A percentile compares a stretch with the other conserved stretches of the same genome.
phyloP scores from a whole-genome alignment of 2,888 invertebrate species.

The Lithodes maja region DNA sequence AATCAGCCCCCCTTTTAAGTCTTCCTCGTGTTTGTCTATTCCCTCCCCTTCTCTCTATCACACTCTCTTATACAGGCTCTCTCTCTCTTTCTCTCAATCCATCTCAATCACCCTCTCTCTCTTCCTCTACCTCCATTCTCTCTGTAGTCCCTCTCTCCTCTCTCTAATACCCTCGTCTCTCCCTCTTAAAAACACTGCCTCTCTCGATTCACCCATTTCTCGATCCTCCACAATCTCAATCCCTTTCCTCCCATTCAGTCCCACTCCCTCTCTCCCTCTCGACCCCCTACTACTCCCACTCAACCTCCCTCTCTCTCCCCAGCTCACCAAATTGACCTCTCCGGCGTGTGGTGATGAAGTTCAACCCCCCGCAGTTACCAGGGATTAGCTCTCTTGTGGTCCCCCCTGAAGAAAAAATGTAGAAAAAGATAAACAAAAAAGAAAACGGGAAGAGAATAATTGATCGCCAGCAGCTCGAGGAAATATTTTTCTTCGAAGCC shows the following conservation, averaged over 20 bases:
- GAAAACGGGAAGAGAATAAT: slow-evolving; percentile 40
- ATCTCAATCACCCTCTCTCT: too few relatives aligned
- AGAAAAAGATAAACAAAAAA: background rate
- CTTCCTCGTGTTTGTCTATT: background rate
- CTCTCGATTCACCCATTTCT: too few relatives aligned
- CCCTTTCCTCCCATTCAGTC: background rate
- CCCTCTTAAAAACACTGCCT: too few relatives aligned
- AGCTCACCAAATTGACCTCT: background rate
- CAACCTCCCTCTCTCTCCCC: background rate
- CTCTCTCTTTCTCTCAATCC: too few relatives aligned
- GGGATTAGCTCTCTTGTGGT: background rate
- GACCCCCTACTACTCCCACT: background rate
- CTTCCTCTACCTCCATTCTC: too few relatives aligned
- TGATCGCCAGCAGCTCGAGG: slow-evolving; percentile 37
- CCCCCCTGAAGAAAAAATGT: background rate
- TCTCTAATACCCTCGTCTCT: too few relatives aligned
- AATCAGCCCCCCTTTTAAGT: background rate
- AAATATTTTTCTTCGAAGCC: slow-evolving; percentile 47
- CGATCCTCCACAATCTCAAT: background rate
- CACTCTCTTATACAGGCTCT: too few relatives aligned
- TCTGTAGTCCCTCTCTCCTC: too few relatives aligned
- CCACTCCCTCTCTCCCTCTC: background rate
- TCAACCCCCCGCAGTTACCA: background rate
- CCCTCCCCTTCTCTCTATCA: background rate
- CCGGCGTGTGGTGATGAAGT: background rate